Conservation (phyloP, 2,888 invertebrate genomes). For the Nomada ferruginata region DNA sequence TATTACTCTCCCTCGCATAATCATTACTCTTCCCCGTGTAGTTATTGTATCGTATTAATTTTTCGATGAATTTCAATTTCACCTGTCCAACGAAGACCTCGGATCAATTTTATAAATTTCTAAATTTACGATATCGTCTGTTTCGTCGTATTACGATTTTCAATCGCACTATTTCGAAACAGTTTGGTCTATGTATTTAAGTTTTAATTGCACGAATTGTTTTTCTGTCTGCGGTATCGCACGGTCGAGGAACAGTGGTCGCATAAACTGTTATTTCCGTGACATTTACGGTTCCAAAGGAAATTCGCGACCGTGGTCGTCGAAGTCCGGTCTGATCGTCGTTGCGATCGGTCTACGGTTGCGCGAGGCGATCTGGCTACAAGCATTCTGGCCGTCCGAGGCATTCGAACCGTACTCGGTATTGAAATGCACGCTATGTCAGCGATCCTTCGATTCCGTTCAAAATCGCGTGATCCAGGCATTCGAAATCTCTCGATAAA, state of each 20-base stretch:
- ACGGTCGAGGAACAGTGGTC: neutral
- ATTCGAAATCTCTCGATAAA: slow-evolving; percentile 44
- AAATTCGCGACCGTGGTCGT: slow-evolving; percentile 18
- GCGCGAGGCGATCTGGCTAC: slow-evolving; percentile 28
- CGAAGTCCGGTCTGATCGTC: slow-evolving; percentile 11
- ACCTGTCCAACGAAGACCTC: no score
- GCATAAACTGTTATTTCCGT: slow-evolving; percentile 6
- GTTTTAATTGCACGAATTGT: neutral
- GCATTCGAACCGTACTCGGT: slow-evolving; percentile 44
- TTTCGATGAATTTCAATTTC: no score
- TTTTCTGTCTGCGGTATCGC: neutral
- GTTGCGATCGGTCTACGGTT: slow-evolving; percentile 7
- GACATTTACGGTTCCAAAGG: no score
- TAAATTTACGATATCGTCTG: no score
- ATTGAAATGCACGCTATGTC: slow-evolving; percentile 49
- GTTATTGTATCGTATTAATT: no score
- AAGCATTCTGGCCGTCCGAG: slow-evolving; percentile 43
- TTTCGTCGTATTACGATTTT: no score
- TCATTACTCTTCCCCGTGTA: no score
- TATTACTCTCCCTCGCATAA: no score
- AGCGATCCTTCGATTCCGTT: slow-evolving; percentile 46
- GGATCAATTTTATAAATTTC: no score
- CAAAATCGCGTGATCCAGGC: slow-evolving; percentile 45
- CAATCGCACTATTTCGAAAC: no score
- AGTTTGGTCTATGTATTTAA: no score